A percentile compares a stretch with the other conserved stretches of the same genome.
These are phyloP conservation scores for Lasioglossum morio DNA, from an alignment of 2,888 invertebrate species.

Conservation along the genomic window DNA sequence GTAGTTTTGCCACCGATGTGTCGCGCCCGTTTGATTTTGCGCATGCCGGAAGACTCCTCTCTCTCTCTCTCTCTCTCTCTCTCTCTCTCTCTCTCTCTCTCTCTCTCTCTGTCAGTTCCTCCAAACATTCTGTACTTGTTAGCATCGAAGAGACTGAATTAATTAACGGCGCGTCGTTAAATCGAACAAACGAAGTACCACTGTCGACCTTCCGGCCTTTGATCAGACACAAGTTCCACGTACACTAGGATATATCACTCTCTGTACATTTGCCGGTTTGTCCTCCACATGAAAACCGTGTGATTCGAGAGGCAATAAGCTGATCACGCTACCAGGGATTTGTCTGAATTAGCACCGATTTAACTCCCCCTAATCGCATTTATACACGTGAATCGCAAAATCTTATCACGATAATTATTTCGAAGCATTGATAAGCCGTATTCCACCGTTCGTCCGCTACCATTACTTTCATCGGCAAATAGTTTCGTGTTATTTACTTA, in stretches of 20 bases:
- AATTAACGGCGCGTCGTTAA: slow-evolving; percentile 65
- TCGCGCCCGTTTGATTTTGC: slow-evolving; percentile 21
- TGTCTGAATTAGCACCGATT: slow-evolving; percentile 59
- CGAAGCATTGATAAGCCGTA: not conserved
- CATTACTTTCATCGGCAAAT: not conserved
- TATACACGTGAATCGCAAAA: slow-evolving; percentile 22
- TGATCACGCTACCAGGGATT: slow-evolving; percentile 50
- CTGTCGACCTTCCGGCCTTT: slow-evolving; percentile 63
- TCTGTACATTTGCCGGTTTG: slow-evolving; percentile 52
- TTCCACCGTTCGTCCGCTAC: not conserved
- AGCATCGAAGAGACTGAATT: slow-evolving; percentile 55
- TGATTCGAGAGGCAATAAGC: slow-evolving; percentile 60
- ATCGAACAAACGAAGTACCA: slow-evolving; percentile 69
- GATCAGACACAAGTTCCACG: slow-evolving; percentile 57
- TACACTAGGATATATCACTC: slow-evolving; percentile 45
- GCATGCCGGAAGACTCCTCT: not conserved
- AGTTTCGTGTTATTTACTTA: not conserved
- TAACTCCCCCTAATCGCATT: slow-evolving; percentile 39
- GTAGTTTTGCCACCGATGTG: slow-evolving; percentile 23
- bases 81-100: not conserved
- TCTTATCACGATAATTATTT: slow-evolving; percentile 35
- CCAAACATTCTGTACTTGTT: slow-evolving; percentile 43
- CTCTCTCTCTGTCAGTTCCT: slow-evolving; percentile 16
- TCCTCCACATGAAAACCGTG: slow-evolving; percentile 35
- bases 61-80: not conserved